phyloP scores from a whole-genome alignment of 2,113 vertebrate species.

The Cettia cetti region DNA sequence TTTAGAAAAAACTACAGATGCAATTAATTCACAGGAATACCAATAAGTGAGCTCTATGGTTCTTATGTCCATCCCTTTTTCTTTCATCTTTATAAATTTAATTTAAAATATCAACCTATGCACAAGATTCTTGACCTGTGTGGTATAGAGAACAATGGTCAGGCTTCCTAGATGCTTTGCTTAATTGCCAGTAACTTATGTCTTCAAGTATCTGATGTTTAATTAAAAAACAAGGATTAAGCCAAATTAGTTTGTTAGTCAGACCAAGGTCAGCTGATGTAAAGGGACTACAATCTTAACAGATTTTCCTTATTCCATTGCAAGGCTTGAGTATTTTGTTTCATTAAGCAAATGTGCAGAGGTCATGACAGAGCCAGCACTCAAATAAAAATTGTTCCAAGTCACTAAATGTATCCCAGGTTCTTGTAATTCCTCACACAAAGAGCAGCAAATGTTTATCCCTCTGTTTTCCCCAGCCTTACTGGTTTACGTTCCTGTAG shows the following conservation, averaged over 20 bases:
- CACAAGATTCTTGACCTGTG: not conserved
- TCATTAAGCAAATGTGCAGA: not conserved
- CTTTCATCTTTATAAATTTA: not conserved
- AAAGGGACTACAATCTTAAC: not conserved
- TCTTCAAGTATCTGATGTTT: not conserved
- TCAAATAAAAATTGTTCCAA: conserved; percentile 19
- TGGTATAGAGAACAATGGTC: accelerated
- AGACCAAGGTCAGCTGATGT: not conserved
- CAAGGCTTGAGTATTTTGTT: not conserved
- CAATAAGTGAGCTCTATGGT: accelerated
- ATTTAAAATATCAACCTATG: not conserved
- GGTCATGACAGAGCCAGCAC: not conserved
- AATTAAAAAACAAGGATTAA: not conserved
- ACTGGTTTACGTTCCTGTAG: not conserved
- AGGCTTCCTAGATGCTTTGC: not conserved
- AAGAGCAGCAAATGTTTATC: not conserved
- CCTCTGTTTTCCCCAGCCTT: not conserved
- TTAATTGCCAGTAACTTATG: not conserved
- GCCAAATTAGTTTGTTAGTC: not conserved
- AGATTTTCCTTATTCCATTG: not conserved
- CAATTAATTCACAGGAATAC: not conserved
- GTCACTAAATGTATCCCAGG: conserved; percentile 1
- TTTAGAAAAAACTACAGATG: not conserved
- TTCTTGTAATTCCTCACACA: not conserved
- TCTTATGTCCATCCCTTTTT: not conserved